These are phyloP conservation scores for Mandrillus leucophaeus DNA, from an alignment of 2,113 vertebrate genomes.

Conservation along the genomic window DNA sequence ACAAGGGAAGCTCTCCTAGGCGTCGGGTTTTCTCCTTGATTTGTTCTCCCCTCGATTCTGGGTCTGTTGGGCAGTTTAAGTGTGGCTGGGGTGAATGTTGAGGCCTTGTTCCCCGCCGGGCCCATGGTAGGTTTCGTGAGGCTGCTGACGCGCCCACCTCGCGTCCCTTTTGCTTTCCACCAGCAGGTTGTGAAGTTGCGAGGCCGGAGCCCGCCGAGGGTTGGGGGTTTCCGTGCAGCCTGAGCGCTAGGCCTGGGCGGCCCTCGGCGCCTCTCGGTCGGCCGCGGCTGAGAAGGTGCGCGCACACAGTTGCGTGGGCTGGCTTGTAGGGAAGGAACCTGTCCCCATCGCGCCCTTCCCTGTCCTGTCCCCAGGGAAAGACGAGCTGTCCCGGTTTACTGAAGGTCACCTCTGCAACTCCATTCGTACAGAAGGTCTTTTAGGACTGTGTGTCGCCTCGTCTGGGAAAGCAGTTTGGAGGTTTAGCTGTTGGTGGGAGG, in stretches of 20 bases:
- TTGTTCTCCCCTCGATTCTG: constrained; percentile 48
- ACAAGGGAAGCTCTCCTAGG: constrained; percentile 8
- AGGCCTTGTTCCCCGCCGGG: constrained; percentile 66
- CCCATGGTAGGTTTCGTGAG: constrained; percentile 70
- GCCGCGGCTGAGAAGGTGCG: background rate
- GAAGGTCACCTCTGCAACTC: constrained; percentile 74
- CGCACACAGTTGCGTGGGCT: background rate
- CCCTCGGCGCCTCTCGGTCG: background rate
- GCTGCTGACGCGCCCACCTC: background rate
- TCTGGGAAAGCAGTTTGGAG: background rate
- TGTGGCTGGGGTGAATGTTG: constrained; percentile 67
- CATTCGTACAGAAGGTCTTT: background rate
- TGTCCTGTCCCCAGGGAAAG: background rate
- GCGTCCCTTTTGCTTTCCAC: background rate
- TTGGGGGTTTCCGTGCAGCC: background rate
- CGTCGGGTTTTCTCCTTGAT: constrained; percentile 54
- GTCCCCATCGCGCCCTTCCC: background rate
- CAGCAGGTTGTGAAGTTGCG: background rate
- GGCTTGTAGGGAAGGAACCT: background rate
- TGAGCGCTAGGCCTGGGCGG: background rate
- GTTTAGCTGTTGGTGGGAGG: background rate
- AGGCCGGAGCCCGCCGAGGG: background rate
- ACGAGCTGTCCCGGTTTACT: constrained; percentile 2
- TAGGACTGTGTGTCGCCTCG: background rate
- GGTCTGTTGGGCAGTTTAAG: constrained; percentile 61